Evolutionary conservation across 2,797 vertebrate species (phyloP).

Genomic region (Scomberomorus guttatus): DNA sequence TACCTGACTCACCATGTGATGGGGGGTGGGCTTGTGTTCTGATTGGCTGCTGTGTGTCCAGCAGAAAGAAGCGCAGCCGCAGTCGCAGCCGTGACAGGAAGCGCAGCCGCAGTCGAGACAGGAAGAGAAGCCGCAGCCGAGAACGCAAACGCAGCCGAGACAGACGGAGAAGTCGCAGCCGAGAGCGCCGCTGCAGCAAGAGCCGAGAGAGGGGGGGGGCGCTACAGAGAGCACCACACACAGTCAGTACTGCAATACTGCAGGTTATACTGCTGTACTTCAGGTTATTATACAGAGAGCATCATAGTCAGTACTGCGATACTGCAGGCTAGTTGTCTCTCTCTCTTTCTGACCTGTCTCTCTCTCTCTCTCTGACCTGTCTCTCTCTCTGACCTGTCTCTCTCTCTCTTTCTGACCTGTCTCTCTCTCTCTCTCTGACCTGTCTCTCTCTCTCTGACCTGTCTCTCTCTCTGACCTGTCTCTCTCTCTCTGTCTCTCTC

Average conservation of each 20-base stretch:
- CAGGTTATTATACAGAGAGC: slow-evolving; percentile 77
- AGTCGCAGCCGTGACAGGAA: slow-evolving; percentile 86
- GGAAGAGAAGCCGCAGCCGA: slow-evolving; percentile 88
- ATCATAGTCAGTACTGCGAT: slow-evolving; percentile 85
- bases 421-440: no score
- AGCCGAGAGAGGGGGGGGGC: slow-evolving; percentile 93
- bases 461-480: no score
- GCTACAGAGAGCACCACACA: slow-evolving; percentile 86
- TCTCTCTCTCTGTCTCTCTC: no score
- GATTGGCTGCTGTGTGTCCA: slow-evolving; percentile 26
- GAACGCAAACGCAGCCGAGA: slow-evolving; percentile 88
- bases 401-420: no score
- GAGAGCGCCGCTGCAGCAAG: slow-evolving; percentile 87
- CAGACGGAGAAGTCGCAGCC: slow-evolving; percentile 90
- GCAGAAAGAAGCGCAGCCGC: slow-evolving; percentile 68
- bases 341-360: no score
- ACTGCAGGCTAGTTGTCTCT: no score
- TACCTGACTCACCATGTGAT: no score
- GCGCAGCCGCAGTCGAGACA: slow-evolving; percentile 77
- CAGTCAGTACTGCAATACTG: slow-evolving; percentile 85
- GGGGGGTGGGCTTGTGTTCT: neutral
- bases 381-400: no score
- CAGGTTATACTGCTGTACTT: no score
- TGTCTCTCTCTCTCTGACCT: no score
- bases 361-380: no score